Conservation (phyloP, 2,113 vertebrate genomes). For the Platichthys stellatus region DNA sequence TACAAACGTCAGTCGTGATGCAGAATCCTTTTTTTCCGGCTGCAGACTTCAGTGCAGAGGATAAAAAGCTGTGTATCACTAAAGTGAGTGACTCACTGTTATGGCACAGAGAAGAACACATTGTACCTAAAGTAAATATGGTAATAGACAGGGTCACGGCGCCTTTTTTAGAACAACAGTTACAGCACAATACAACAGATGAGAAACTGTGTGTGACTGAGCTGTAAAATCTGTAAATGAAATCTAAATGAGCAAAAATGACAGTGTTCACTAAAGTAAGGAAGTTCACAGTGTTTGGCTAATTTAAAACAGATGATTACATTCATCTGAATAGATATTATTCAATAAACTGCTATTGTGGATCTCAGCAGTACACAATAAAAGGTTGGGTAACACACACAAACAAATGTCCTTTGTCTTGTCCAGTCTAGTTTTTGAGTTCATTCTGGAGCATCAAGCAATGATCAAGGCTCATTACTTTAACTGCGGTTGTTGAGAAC, state of each 20-base stretch:
- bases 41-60: constrained; percentile 12
- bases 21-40: neutral
- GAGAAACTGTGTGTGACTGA: neutral
- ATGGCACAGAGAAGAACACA: constrained; percentile 29
- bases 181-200: neutral
- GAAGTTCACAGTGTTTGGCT: neutral
- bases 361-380: too few species aligned
- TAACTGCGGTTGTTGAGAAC: neutral
- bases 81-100: constrained; percentile 34
- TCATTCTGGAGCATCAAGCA: neutral
- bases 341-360: too few species aligned
- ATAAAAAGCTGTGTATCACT: constrained; percentile 15
- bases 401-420: neutral
- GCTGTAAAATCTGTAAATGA: neutral
- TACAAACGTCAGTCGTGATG: neutral
- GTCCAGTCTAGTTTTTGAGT: neutral
- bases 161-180: constrained; percentile 8
- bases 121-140: constrained; percentile 26
- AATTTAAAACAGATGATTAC: too few species aligned
- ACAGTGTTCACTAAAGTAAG: neutral
- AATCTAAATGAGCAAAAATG: neutral
- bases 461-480: neutral
- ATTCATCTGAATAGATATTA: too few species aligned
- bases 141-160: constrained; percentile 15
- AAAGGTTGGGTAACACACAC: too few species aligned